Evolutionary conservation across 2,113 vertebrate genomes (phyloP).

Genomic region (Parus major): DNA sequence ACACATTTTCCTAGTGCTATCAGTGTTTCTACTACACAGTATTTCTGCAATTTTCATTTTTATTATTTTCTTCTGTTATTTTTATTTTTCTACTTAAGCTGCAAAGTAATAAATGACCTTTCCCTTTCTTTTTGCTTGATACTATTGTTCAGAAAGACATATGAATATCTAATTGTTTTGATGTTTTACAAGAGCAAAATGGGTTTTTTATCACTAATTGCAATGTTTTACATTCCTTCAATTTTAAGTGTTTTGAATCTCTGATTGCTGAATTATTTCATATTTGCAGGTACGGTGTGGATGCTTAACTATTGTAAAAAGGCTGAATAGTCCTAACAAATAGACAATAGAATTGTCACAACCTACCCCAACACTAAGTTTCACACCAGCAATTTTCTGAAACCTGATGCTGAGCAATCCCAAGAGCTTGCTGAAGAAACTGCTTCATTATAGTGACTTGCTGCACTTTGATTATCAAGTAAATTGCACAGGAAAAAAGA

Average conservation of each 20-base stretch:
- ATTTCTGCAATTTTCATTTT: background rate
- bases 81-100: background rate
- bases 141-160: background rate
- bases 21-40: background rate
- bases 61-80: background rate
- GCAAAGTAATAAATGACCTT: background rate
- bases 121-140: background rate
- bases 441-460: background rate
- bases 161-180: background rate
- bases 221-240: background rate
- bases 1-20: background rate
- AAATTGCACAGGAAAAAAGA: background rate
- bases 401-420: background rate
- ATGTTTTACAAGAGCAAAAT: background rate
- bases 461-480: background rate
- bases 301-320: background rate
- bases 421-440: background rate
- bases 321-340: background rate
- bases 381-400: background rate
- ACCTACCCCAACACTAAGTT: background rate
- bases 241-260: background rate
- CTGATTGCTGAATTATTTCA: background rate
- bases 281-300: background rate
- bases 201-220: background rate
- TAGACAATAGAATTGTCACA: background rate